phyloP scores from a whole-genome alignment of 2,888 invertebrate species.

The Chymomyza procnemis region DNA sequence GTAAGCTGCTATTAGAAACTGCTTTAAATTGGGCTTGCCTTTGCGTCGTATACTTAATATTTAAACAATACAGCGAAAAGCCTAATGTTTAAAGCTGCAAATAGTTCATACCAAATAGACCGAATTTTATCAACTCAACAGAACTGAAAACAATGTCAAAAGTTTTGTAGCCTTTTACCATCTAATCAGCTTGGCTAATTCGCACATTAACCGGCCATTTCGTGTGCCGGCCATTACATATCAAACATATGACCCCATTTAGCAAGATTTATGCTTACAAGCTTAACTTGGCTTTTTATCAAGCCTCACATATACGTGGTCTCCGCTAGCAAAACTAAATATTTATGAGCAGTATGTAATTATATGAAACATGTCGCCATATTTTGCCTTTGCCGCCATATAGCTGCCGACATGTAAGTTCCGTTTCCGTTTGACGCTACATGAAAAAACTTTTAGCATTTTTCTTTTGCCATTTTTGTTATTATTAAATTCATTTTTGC shows the following conservation, averaged over 20 bases:
- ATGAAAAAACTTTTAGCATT: slow-evolving; percentile 67
- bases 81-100: too few relatives aligned
- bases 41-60: too few relatives aligned
- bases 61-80: too few relatives aligned
- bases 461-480: slow-evolving; percentile 36
- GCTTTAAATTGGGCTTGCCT: too few relatives aligned
- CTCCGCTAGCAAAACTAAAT: slow-evolving; percentile 40
- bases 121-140: too few relatives aligned
- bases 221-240: neutral
- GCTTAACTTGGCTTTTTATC: neutral
- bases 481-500: neutral
- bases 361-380: slow-evolving; percentile 46
- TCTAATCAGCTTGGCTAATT: neutral
- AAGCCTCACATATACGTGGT: neutral
- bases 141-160: too few relatives aligned
- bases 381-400: neutral
- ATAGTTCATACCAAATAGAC: too few relatives aligned
- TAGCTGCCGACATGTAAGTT: slow-evolving; percentile 47
- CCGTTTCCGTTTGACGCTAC: slow-evolving; percentile 56
- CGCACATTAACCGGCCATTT: neutral
- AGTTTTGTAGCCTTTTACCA: too few relatives aligned
- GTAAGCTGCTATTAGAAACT: too few relatives aligned
- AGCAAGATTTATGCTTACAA: neutral
- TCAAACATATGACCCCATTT: too few relatives aligned
- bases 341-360: slow-evolving; percentile 49